Conservation (phyloP, 1,140 invertebrate genomes). For the Lordiphosa stackelbergi region DNA sequence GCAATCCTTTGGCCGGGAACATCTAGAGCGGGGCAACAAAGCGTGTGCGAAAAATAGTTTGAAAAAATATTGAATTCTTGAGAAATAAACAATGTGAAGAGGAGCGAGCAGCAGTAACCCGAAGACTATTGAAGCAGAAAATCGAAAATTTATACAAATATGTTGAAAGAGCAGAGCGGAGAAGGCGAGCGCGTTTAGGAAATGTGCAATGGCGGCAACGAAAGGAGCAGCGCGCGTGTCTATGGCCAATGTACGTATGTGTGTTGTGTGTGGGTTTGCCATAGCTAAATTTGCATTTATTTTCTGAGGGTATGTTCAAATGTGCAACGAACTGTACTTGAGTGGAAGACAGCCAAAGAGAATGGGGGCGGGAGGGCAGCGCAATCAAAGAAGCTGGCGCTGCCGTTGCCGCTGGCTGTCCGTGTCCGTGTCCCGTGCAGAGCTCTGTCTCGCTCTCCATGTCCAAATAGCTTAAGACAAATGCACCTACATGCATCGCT, state of each 20-base stretch:
- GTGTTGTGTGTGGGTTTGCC: constrained; percentile 44
- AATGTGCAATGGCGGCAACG: constrained; percentile 62
- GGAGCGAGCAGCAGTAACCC: constrained; percentile 19
- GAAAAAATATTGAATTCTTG: constrained; percentile 68
- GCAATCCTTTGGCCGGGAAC: constrained; percentile 29
- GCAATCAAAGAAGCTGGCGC: constrained; percentile 64
- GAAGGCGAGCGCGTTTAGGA: constrained; percentile 35
- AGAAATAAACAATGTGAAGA: constrained; percentile 70
- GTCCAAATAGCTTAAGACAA: constrained; percentile 53
- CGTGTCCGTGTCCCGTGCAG: constrained; percentile 31
- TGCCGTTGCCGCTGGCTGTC: constrained; percentile 51
- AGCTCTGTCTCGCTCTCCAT: constrained; percentile 21
- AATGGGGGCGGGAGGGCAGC: constrained; percentile 10
- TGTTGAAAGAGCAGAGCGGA: constrained; percentile 47
- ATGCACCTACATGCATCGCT: constrained; percentile 30
- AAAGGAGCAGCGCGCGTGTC: constrained; percentile 52
- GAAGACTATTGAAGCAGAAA: constrained; percentile 67
- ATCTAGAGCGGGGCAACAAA: constrained; percentile 28
- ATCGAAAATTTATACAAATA: constrained; percentile 75
- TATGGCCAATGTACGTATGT: constrained; percentile 2
- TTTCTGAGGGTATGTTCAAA: constrained; percentile 71
- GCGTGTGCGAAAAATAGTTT: constrained; percentile 51
- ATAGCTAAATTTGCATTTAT: constrained; percentile 72
- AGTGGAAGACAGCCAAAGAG: constrained; percentile 48
- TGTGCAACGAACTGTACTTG: constrained; percentile 71